A percentile compares a stretch with the other conserved stretches of the same genome.
phyloP scores from a whole-genome alignment of 2,797 vertebrate species.

The Podargus strigoides region DNA sequence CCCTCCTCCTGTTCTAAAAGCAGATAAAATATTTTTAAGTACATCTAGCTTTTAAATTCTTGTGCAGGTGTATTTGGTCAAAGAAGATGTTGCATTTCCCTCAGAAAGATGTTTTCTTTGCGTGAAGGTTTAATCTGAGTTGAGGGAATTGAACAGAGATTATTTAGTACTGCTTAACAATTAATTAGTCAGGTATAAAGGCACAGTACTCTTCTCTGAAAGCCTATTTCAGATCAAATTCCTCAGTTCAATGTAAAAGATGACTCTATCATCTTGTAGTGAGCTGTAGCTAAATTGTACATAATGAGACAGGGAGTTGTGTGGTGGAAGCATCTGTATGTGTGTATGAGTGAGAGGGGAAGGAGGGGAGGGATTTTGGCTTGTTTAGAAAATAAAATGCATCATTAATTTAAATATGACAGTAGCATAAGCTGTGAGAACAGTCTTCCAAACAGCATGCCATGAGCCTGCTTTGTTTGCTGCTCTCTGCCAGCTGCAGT shows the following conservation, averaged over 20 bases:
- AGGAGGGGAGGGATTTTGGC: neutral
- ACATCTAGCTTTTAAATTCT: neutral
- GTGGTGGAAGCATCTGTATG: neutral
- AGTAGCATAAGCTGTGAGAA: constrained; percentile 18
- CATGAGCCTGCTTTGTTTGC: neutral
- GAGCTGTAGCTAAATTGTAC: neutral
- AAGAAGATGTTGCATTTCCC: neutral
- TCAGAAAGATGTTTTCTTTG: neutral
- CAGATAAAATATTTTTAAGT: neutral
- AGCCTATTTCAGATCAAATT: neutral
- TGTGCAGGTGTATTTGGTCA: neutral
- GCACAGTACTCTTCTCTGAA: neutral
- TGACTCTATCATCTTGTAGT: neutral
- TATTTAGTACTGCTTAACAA: neutral
- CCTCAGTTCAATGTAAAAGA: neutral
- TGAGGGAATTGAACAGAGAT: neutral
- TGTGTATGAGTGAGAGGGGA: neutral
- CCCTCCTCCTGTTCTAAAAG: neutral
- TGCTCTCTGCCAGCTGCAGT: constrained; percentile 4
- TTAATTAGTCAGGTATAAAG: neutral
- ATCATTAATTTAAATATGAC: constrained; percentile 41
- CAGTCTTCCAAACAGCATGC: neutral
- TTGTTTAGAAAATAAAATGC: constrained; percentile 40
- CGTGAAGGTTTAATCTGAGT: neutral
- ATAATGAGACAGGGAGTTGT: neutral